Conservation (phyloP, 2,888 invertebrate genomes). For the Lutraria lutraria region DNA sequence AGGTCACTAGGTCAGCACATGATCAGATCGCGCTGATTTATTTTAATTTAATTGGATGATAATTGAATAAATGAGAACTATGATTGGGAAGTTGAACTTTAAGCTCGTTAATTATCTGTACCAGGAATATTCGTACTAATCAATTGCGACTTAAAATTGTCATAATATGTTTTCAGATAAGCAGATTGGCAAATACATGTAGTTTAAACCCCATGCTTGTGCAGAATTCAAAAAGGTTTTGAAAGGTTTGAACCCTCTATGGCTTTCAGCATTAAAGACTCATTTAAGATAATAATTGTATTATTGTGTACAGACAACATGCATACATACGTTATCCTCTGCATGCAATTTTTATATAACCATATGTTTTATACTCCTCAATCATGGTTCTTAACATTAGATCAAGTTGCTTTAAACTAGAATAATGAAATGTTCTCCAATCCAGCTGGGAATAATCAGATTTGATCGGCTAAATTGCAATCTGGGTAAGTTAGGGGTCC, state of each 20-base stretch:
- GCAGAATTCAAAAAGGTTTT: too few species aligned
- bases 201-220: too few species aligned
- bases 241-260: background rate
- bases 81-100: background rate
- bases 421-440: background rate
- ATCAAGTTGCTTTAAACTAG: background rate
- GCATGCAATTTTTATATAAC: too few species aligned
- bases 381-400: background rate
- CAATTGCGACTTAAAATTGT: too few species aligned
- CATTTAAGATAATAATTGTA: too few species aligned
- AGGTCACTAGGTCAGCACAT: conserved; percentile 18
- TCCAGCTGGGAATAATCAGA: background rate
- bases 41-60: background rate
- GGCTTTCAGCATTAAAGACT: background rate
- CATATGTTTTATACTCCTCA: too few species aligned
- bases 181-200: too few species aligned
- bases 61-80: background rate
- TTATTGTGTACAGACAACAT: too few species aligned
- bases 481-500: background rate
- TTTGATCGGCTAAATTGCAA: conserved; percentile 12
- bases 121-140: too few species aligned
- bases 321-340: too few species aligned
- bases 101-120: background rate
- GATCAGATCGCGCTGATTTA: conserved; percentile 1
- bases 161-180: too few species aligned